Percentiles rank a stretch among this genome's conserved stretches.
These are phyloP conservation scores for Corvus hawaiiensis DNA, from an alignment of 2,113 vertebrate species.

Conservation along the genomic window DNA sequence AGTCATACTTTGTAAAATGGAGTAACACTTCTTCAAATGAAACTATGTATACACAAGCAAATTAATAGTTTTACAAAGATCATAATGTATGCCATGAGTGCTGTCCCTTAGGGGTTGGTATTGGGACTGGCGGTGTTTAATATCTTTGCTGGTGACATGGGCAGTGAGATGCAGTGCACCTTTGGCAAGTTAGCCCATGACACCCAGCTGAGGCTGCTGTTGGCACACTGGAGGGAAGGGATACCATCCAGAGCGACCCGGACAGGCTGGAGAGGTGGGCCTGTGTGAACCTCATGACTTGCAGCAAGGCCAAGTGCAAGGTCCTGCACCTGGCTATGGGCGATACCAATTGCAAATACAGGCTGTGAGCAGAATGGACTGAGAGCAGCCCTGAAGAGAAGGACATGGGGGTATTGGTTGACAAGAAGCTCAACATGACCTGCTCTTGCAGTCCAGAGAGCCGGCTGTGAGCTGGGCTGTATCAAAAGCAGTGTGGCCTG, in stretches of 20 bases:
- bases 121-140: too few species aligned
- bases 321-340: neutral
- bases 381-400: neutral
- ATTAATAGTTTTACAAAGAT: neutral
- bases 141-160: neutral
- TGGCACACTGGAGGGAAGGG: neutral
- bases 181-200: too few species aligned
- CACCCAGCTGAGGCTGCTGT: neutral
- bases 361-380: neutral
- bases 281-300: neutral
- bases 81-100: neutral
- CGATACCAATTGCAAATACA: neutral
- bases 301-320: fast-evolving
- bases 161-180: neutral
- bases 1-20: neutral
- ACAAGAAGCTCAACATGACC: neutral
- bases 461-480: neutral
- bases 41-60: neutral
- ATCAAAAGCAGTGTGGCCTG: neutral
- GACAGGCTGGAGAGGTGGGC: neutral
- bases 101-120: neutral
- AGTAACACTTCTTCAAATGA: neutral
- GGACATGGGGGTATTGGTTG: neutral
- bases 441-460: neutral
- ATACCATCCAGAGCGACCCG: neutral